Percentiles rank a stretch among this genome's conserved stretches.
Evolutionary conservation across 2,113 vertebrate species (phyloP).

Genomic region (Phylloscopus trochilus): DNA sequence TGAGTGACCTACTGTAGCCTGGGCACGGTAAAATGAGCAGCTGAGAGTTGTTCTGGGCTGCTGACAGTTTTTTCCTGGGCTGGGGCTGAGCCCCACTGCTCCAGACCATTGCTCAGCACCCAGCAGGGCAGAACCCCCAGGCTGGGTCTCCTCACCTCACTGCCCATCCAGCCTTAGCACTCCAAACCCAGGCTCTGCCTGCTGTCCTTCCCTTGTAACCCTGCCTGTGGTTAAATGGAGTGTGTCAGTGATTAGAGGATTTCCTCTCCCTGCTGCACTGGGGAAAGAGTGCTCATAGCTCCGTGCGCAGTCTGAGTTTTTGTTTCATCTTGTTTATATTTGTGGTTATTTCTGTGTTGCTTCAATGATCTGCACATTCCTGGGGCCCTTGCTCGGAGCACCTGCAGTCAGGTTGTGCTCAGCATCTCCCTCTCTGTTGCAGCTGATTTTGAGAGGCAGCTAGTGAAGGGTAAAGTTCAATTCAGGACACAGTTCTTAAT

Average conservation of each 20-base stretch:
- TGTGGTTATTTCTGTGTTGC: neutral
- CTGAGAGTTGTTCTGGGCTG: neutral
- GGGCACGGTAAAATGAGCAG: neutral
- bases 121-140: neutral
- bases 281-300: neutral
- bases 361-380: neutral
- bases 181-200: neutral
- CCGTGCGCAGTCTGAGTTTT: neutral
- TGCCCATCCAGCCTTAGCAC: neutral
- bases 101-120: neutral
- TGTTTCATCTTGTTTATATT: neutral
- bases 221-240: neutral
- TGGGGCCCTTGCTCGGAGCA: neutral
- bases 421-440: neutral
- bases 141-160: neutral
- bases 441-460: neutral
- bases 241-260: neutral
- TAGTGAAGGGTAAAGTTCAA: neutral
- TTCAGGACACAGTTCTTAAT: neutral
- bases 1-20: fast-evolving
- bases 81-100: neutral
- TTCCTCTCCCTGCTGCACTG: neutral
- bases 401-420: neutral
- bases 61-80: neutral
- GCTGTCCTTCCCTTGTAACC: neutral